These are phyloP conservation scores for Remorina albescens DNA, from an alignment of 2,797 vertebrate species.

Conservation along the genomic window DNA sequence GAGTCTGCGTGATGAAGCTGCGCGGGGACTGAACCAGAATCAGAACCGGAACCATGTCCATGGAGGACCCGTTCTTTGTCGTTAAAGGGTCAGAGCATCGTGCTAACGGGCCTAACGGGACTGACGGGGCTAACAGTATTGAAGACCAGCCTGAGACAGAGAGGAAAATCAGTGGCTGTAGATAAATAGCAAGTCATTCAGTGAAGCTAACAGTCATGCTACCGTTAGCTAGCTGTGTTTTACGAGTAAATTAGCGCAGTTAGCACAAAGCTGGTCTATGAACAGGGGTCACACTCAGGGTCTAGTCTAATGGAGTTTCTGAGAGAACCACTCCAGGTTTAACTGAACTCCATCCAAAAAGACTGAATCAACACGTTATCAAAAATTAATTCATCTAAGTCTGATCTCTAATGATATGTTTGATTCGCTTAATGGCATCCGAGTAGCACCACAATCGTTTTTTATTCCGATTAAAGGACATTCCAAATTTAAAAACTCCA, in stretches of 20 bases:
- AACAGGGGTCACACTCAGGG: not conserved
- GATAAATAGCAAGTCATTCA: too few species aligned
- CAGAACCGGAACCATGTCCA: conserved; percentile 89
- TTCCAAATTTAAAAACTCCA: too few species aligned
- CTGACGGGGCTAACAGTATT: conserved; percentile 3
- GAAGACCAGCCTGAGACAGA: too few species aligned
- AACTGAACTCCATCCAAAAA: too few species aligned
- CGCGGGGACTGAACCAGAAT: conserved; percentile 18
- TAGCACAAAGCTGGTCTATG: conserved; percentile 3
- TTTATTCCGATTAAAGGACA: too few species aligned
- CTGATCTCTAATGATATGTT: too few species aligned
- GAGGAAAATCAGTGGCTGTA: too few species aligned
- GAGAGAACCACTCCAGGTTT: too few species aligned
- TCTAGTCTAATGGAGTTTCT: not conserved
- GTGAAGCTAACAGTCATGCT: not conserved
- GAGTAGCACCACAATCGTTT: too few species aligned
- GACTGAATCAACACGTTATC: too few species aligned
- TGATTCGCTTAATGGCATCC: too few species aligned
- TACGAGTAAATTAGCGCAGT: not conserved
- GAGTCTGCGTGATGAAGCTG: conserved; percentile 43
- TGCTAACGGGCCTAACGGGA: conserved; percentile 13
- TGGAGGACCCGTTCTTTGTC: conserved; percentile 99
- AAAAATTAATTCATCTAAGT: too few species aligned
- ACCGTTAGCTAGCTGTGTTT: not conserved
- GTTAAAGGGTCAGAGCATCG: conserved; percentile 92